Evolutionary conservation across 2,113 vertebrate genomes (phyloP).

Genomic region (Pelecanoides urinatrix): DNA sequence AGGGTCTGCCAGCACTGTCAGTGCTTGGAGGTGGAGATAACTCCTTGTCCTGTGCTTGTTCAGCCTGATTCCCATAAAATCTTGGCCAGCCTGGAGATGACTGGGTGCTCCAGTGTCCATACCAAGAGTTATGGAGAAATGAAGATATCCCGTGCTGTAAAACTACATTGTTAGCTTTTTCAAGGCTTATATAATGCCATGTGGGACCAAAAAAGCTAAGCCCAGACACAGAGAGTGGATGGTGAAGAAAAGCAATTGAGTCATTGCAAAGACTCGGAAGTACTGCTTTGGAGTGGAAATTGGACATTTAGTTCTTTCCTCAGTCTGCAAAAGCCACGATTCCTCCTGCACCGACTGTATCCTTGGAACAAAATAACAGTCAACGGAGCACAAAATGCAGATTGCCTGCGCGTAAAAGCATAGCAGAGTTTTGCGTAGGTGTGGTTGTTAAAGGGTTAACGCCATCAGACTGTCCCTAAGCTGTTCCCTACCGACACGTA

Average conservation of each 20-base stretch:
- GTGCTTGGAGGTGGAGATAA: neutral
- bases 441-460: neutral
- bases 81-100: neutral
- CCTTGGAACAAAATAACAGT: neutral
- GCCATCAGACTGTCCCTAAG: rapidly evolving
- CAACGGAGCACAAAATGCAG: rapidly evolving
- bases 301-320: rapidly evolving
- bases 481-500: rapidly evolving
- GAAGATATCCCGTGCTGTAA: neutral
- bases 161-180: neutral
- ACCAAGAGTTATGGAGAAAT: neutral
- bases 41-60: neutral
- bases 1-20: neutral
- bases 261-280: neutral
- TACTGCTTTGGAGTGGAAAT: neutral
- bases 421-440: no score
- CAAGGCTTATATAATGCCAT: rapidly evolving
- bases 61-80: neutral
- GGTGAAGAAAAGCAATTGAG: neutral
- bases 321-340: neutral
- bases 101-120: neutral
- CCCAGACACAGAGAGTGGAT: no score
- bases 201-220: neutral
- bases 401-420: rapidly evolving
- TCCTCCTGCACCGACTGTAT: rapidly evolving